phyloP scores from a whole-genome alignment of 2,797 vertebrate genomes.

The Spatula clypeata region DNA sequence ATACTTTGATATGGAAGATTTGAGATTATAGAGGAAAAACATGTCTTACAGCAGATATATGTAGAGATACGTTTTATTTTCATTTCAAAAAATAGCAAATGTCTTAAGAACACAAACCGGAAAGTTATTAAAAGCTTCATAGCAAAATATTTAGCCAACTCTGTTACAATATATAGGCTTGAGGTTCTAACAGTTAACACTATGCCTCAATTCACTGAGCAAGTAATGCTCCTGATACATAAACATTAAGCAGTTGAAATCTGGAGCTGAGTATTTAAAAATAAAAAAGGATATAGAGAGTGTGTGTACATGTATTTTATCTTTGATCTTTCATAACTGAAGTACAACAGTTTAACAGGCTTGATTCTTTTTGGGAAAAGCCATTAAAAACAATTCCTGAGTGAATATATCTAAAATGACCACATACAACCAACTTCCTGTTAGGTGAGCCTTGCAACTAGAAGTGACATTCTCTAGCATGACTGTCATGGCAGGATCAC shows the following conservation, averaged over 20 bases:
- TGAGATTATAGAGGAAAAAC: background rate
- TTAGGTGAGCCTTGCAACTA: background rate
- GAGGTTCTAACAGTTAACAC: conserved; percentile 80
- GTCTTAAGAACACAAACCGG: conserved; percentile 85
- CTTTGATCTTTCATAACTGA: conserved; percentile 22
- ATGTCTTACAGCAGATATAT: background rate
- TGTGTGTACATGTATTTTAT: background rate
- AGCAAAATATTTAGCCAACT: conserved; percentile 88
- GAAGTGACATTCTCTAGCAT: background rate
- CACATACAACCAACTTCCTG: conserved; percentile 14
- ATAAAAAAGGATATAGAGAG: background rate
- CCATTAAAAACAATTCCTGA: conserved; percentile 83
- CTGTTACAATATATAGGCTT: conserved; percentile 83
- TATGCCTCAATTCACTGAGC: conserved; percentile 62
- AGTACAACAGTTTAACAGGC: conserved; percentile 48
- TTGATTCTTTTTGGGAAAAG: conserved; percentile 63
- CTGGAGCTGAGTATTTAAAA: background rate
- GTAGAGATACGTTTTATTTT: conserved; percentile 77
- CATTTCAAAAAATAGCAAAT: conserved; percentile 86
- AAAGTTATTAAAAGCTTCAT: conserved; percentile 87
- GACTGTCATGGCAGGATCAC: conserved; percentile 9
- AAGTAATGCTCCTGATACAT: conserved; percentile 59
- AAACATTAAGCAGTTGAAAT: conserved; percentile 34
- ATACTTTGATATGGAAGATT: background rate
- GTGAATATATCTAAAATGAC: background rate